Base-by-base conservation (phyloP, 2,888 invertebrate species). In the Saturnia japonica region DNA sequence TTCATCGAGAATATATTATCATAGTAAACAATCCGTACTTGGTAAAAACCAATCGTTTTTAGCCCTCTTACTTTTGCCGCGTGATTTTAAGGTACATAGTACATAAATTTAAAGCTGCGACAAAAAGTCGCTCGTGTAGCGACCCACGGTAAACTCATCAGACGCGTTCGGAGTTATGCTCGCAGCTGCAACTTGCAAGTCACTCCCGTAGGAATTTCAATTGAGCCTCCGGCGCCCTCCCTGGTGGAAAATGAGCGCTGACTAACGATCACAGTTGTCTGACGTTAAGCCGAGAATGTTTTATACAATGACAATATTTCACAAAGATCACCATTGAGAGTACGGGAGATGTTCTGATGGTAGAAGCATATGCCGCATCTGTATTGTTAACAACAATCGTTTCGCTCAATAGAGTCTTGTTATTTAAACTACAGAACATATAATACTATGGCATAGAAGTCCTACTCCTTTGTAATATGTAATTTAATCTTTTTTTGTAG, bases 121-220 rank as follows among this genome's bases (percentile, higher is more conserved):
- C 54, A 67, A 62, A 72, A 70, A 76, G 68, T 78, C 79, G 80
- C 76, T 60, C 64, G 82, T 80, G 71, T 73, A 72, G 71, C 12
- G 12, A 54, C 19, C 11, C 22, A 43, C 25, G 8, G 72, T 75
- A 73, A 79, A 80, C 78, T 82, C 77, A 78, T 82, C 80, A 81
- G 70, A 71, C 70, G 76, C 71, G 72, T 75, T 72, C 74, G 75
- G 73, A 79, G 75, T 75, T 77, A 76, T 74, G 75, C 75, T 76
- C 77, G 34, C 77, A 79, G 81, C 79, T 84, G 83, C 85, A 82
- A 74, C 76, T 73, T 75, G 75, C 76, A 74, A 83, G 82, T 80
- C 78, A 78, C 75, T 76, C 76, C 75, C 75, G 68, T 22, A 77
- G 77, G 81, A 79, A 81, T 83, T 82, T 74, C 73, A 71, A 78